A percentile compares a stretch with the other conserved stretches of the same genome.
Evolutionary conservation across 2,113 vertebrate genomes (phyloP).

Genomic region (Equus quagga): DNA sequence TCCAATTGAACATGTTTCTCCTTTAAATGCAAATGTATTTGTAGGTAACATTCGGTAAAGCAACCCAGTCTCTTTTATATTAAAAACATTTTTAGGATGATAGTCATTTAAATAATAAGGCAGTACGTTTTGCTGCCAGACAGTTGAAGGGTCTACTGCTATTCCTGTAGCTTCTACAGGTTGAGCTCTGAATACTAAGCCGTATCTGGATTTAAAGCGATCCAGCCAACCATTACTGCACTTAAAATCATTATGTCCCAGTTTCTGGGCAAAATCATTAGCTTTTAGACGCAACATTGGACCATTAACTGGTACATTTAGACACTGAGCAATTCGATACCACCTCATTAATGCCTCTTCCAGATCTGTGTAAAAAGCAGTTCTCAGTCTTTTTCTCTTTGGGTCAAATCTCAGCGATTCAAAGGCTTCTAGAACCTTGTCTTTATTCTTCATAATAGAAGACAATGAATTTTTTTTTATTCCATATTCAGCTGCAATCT

Average conservation of each 20-base stretch:
- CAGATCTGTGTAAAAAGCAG: slow-evolving; percentile 85
- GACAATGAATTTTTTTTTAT: slow-evolving; percentile 89
- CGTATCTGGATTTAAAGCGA: slow-evolving; percentile 88
- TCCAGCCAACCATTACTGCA: slow-evolving; percentile 90
- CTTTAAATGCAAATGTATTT: slow-evolving; percentile 85
- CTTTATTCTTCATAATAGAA: slow-evolving; percentile 89
- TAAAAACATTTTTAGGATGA: slow-evolving; percentile 84
- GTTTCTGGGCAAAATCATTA: slow-evolving; percentile 87
- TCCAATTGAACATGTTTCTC: slow-evolving; percentile 84
- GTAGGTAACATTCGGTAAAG: slow-evolving; percentile 86
- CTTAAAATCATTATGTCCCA: slow-evolving; percentile 87
- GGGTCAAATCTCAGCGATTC: slow-evolving; percentile 86
- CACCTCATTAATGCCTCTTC: slow-evolving; percentile 87
- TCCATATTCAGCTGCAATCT: slow-evolving; percentile 86
- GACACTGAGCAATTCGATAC: slow-evolving; percentile 84
- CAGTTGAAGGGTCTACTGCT: slow-evolving; percentile 62
- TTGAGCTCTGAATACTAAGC: slow-evolving; percentile 85
- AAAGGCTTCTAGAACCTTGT: slow-evolving; percentile 88
- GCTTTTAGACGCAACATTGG: slow-evolving; percentile 87
- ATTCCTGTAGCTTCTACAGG: slow-evolving; percentile 62
- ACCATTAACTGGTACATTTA: slow-evolving; percentile 85
- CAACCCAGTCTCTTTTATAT: slow-evolving; percentile 84
- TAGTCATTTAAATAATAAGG: slow-evolving; percentile 83
- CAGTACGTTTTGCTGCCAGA: slow-evolving; percentile 81
- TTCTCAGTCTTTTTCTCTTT: slow-evolving; percentile 87